Evolutionary conservation across 1,140 invertebrate species (phyloP).

Genomic region (Leptinotarsa lineolata): DNA sequence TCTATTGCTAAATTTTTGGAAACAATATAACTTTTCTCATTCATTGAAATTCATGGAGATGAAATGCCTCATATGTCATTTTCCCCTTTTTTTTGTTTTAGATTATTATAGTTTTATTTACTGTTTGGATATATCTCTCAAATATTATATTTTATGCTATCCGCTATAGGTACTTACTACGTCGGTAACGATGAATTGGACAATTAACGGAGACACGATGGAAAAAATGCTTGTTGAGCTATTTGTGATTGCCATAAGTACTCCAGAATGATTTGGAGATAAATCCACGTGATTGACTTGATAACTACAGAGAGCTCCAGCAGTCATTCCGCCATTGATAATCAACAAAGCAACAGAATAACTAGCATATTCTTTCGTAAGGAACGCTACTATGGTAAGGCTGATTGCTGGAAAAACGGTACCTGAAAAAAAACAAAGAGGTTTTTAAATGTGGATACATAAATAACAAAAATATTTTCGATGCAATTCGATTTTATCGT

Average conservation of each 20-base stretch:
- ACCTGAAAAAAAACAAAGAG: slow-evolving; percentile 57
- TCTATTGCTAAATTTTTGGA: no score
- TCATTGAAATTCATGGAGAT: no score
- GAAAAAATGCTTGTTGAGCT: slow-evolving; percentile 73
- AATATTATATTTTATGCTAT: no score
- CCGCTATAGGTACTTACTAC: no score
- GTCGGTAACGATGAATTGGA: slow-evolving; percentile 68
- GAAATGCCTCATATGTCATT: no score
- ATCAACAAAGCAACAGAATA: slow-evolving; percentile 67
- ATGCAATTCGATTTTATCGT: no score
- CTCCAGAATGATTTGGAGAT: slow-evolving; percentile 73
- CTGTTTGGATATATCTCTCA: no score
- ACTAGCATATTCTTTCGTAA: slow-evolving; percentile 58
- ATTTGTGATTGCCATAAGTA: slow-evolving; percentile 78
- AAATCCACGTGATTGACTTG: slow-evolving; percentile 73
- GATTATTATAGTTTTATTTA: no score
- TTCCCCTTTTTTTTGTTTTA: no score
- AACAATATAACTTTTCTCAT: no score
- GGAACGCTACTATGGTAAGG: slow-evolving; percentile 66
- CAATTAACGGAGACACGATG: slow-evolving; percentile 70
- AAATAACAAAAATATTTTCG: no score
- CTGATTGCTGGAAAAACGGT: slow-evolving; percentile 64
- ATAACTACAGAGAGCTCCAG: slow-evolving; percentile 73
- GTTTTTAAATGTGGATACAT: no score
- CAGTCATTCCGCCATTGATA: slow-evolving; percentile 74